These are phyloP conservation scores for Scatophagus argus DNA, from an alignment of 2,113 vertebrate species.

Conservation along the genomic window DNA sequence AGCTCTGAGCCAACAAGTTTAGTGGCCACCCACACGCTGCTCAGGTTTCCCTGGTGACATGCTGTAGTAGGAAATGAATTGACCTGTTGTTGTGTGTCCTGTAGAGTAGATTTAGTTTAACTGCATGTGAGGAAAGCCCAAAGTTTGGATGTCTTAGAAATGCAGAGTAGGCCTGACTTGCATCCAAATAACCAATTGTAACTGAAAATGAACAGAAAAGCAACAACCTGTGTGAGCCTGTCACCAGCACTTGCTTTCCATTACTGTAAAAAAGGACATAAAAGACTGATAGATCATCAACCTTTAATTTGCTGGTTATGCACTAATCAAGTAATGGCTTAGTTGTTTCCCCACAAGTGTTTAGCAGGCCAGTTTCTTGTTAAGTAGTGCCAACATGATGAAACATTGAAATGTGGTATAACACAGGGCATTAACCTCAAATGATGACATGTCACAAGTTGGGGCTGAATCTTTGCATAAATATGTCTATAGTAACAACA, in stretches of 20 bases:
- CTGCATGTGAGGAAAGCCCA: neutral
- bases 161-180: neutral
- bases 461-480: too few species aligned
- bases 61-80: neutral
- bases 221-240: neutral
- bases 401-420: neutral
- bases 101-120: neutral
- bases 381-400: neutral
- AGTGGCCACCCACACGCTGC: conserved; percentile 11
- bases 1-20: conserved; percentile 1
- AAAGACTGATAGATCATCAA: neutral
- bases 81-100: neutral
- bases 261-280: neutral
- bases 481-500: neutral
- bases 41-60: conserved; percentile 31
- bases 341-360: neutral
- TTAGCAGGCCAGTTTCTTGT: neutral
- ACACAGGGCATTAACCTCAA: too few species aligned
- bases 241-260: neutral
- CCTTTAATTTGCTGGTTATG: neutral
- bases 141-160: neutral
- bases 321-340: neutral
- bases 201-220: neutral
- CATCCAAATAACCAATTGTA: neutral
- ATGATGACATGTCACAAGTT: too few species aligned